Evolutionary conservation across 1,140 invertebrate species (phyloP).

Genomic region (Tetramorium simillimum): DNA sequence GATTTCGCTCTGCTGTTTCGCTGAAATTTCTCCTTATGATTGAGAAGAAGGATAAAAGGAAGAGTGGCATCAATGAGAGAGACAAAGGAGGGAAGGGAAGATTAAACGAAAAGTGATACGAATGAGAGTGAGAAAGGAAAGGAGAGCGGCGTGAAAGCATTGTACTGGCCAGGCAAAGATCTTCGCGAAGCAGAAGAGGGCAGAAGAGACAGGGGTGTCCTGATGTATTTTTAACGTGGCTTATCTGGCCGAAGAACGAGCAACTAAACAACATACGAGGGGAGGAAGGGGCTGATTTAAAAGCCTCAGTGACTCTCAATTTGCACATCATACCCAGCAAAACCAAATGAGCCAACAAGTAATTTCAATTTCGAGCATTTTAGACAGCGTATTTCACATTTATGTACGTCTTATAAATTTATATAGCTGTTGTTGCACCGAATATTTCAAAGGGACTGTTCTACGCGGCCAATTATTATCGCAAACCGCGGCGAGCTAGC

Average conservation of each 20-base stretch:
- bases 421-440: background rate
- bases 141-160: slow-evolving; percentile 36
- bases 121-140: slow-evolving; percentile 30
- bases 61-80: background rate
- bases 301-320: slow-evolving; percentile 65
- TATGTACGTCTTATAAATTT: background rate
- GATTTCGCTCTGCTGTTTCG: background rate
- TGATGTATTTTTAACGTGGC: slow-evolving; percentile 67
- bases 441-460: background rate
- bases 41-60: background rate
- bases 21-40: background rate
- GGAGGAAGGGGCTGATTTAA: slow-evolving; percentile 57
- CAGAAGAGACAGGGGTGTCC: slow-evolving; percentile 30
- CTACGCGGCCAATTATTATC: background rate
- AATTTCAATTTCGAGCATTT: background rate
- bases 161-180: slow-evolving; percentile 45
- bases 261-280: slow-evolving; percentile 58
- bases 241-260: slow-evolving; percentile 61
- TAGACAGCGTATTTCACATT: background rate
- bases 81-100: background rate
- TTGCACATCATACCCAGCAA: background rate
- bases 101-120: background rate
- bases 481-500: background rate
- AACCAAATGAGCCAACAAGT: background rate
- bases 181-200: slow-evolving; percentile 17